These are phyloP conservation scores for Marmota monax DNA, from an alignment of 2,113 vertebrate genomes.

Conservation along the genomic window DNA sequence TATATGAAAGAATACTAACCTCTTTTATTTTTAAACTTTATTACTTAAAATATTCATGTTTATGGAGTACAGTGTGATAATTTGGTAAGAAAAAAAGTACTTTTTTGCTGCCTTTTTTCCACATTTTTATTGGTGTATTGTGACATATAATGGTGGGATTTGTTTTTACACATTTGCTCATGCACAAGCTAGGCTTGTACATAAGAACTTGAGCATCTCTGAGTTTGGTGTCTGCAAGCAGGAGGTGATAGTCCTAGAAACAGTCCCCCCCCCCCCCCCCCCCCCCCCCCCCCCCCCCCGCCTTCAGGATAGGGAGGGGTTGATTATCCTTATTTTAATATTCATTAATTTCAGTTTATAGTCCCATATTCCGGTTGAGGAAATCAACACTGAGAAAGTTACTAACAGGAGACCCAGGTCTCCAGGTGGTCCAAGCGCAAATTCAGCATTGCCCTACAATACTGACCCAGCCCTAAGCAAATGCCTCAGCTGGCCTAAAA, in stretches of 20 bases:
- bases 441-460: neutral
- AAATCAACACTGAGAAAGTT: neutral
- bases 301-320: neutral
- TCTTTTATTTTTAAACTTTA: too few species aligned
- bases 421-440: neutral
- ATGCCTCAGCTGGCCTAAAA: neutral
- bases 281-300: too few species aligned
- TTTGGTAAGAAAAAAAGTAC: too few species aligned
- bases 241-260: neutral
- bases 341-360: neutral
- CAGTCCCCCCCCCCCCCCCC: too few species aligned
- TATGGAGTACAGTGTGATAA: too few species aligned
- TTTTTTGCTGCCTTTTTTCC: too few species aligned
- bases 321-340: neutral
- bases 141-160: too few species aligned
- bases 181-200: too few species aligned
- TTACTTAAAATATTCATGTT: too few species aligned
- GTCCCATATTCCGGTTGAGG: neutral
- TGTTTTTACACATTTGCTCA: neutral
- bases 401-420: neutral
- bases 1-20: neutral
- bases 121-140: too few species aligned
- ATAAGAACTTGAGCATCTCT: neutral
- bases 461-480: neutral
- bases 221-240: neutral